Conservation (phyloP, 1,140 invertebrate species). For the Aphelenchoides fujianensis region DNA sequence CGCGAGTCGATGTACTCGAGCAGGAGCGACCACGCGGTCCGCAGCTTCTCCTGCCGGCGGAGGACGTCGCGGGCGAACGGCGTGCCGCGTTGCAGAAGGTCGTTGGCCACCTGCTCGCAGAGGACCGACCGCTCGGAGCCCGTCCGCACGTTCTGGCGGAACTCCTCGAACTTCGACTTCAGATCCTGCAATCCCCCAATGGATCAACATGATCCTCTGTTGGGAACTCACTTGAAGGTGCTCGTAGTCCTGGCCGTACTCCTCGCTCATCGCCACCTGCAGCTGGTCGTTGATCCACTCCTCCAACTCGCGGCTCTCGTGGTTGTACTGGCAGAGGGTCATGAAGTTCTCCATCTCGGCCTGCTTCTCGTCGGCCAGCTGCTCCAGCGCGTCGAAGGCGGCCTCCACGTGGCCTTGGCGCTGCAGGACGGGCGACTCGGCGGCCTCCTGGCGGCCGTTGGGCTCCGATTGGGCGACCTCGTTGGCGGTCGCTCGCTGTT, state of each 20-base stretch:
- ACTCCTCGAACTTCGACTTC: conserved; percentile 89
- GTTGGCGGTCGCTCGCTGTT: conserved; percentile 34
- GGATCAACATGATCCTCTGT: conserved; percentile 1
- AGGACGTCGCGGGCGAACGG: conserved; percentile 83
- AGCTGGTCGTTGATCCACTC: conserved; percentile 91
- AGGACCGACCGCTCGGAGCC: conserved; percentile 86
- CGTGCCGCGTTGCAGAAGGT: conserved; percentile 71
- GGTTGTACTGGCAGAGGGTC: conserved; percentile 84
- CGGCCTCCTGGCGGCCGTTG: conserved; percentile 33
- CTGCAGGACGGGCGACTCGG: conserved; percentile 80
- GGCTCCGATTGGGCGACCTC: conserved; percentile 30
- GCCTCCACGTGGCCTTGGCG: conserved; percentile 83
- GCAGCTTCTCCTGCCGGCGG: conserved; percentile 78
- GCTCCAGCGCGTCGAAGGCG: conserved; percentile 56
- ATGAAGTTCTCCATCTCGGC: conserved; percentile 68
- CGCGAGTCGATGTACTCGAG: conserved; percentile 79
- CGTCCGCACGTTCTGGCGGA: conserved; percentile 83
- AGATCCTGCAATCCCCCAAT: conserved; percentile 68
- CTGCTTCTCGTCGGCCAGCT: conserved; percentile 71
- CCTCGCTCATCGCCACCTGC: conserved; percentile 82
- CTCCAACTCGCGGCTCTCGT: conserved; percentile 84
- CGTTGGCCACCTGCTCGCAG: conserved; percentile 84
- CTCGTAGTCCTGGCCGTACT: conserved; percentile 95
- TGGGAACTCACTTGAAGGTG: conserved; percentile 75
- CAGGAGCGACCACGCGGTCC: conserved; percentile 82